phyloP scores from a whole-genome alignment of 2,797 vertebrate genomes.

The Crypturellus tataupa region DNA sequence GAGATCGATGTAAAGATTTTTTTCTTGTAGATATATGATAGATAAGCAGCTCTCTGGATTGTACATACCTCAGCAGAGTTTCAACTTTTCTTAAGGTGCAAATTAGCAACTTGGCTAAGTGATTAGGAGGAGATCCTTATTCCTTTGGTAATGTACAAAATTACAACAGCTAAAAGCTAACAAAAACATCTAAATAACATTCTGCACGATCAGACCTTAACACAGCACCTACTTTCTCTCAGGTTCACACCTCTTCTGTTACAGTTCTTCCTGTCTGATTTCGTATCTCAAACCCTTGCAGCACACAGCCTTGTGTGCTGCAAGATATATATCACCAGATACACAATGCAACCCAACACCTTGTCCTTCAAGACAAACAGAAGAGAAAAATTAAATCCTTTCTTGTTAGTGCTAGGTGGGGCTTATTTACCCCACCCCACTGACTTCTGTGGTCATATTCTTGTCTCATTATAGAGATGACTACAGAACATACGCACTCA shows the following conservation, averaged over 20 bases:
- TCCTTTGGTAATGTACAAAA: neutral
- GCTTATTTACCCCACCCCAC: neutral
- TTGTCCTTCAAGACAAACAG: neutral
- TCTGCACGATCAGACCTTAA: neutral
- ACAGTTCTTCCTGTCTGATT: neutral
- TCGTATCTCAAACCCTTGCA: neutral
- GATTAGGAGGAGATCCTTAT: neutral
- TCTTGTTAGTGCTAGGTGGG: neutral
- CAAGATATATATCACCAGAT: neutral
- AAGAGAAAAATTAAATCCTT: neutral
- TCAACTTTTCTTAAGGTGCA: neutral
- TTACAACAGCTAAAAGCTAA: neutral
- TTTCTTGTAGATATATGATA: rapidly evolving
- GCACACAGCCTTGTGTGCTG: neutral
- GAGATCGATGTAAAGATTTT: neutral
- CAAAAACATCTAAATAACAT: neutral
- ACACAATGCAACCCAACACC: neutral
- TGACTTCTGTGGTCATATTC: neutral
- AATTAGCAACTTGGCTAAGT: neutral
- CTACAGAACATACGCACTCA: neutral
- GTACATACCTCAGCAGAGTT: neutral
- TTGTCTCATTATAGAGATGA: neutral
- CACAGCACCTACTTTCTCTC: neutral
- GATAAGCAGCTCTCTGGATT: neutral
- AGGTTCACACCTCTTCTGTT: neutral